Evolutionary conservation across 1,140 invertebrate genomes (phyloP), one percentile per base, ranked within the genome.

Genomic region (Trichonephila clavipes): DNA sequence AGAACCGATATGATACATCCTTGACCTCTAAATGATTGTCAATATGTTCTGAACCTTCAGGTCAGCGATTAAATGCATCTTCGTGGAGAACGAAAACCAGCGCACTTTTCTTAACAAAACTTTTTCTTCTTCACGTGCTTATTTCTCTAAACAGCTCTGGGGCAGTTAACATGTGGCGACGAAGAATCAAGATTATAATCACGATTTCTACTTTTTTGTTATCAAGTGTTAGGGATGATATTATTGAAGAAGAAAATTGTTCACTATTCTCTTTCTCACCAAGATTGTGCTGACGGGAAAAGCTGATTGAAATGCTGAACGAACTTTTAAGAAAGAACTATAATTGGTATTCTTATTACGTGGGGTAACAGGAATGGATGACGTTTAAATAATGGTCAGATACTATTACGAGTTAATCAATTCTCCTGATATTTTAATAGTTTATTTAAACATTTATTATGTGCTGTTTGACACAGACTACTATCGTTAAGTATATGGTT

Each of bases 11-110:
- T 62, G 86, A 64, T 61, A 40, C 62, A 88, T 88, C 86, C 86
- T 88, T 88, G 86, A 88, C 86, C 86, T 88, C 51, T 88, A 88
- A 88, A 88, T 88, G 86, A 88, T 64, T 88, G 83, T 85, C 83
- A 85, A 85, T 85, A 85, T 85, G 61, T 21, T 88, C 86, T 88
- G 86, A 88, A 88, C 86, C 51, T 88, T 66, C 21, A 58, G 86
- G 86, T 88, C 86, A 88, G 61, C 86, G 16, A 88, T 88, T 88
- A 88, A 88, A 88, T 88, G 28, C 86, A 62, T 64, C 24, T 40
- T 58, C 86, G 61, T 64, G 86, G 19, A 21, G 61, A 88, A 28
- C 14, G 58, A 21, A 85, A 85, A 34, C 40, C 72, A 81, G 72
- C 72, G 59, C 86, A 61, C 14, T 51, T 62, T 87, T 87, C 59